Conservation (phyloP, 1,140 invertebrate species). For the Sitophilus oryzae region DNA sequence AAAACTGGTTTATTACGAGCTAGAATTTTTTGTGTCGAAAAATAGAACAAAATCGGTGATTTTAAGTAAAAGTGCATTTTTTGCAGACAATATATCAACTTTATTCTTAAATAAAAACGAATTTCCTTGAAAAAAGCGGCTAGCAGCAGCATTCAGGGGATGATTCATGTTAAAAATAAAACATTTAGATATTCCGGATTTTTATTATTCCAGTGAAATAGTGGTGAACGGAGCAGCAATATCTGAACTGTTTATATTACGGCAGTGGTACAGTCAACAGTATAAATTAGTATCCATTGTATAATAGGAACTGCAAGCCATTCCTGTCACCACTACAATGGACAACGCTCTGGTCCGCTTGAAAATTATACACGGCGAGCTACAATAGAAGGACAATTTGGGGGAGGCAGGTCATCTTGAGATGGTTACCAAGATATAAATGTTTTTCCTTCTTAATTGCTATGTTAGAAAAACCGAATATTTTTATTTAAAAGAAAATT, state of each 20-base stretch:
- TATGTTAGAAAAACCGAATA: too few species aligned
- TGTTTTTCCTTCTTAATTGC: too few species aligned
- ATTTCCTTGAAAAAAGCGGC: constrained; percentile 15
- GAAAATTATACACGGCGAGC: constrained; percentile 30
- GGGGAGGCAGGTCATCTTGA: constrained; percentile 22
- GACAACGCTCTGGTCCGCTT: constrained; percentile 20
- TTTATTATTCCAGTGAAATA: constrained; percentile 30
- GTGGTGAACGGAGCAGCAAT: constrained; percentile 25
- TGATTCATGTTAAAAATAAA: constrained; percentile 28
- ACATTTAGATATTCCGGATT: constrained; percentile 31
- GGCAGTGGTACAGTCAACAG: constrained; percentile 26
- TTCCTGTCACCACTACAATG: constrained; percentile 34
- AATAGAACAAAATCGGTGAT: too few species aligned
- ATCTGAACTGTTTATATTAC: constrained; percentile 31
- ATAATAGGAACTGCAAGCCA: constrained; percentile 30
- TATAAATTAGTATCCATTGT: constrained; percentile 40
- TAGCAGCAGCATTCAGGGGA: constrained; percentile 4
- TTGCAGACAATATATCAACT: background rate
- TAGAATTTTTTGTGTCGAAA: too few species aligned
- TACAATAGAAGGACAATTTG: constrained; percentile 34
- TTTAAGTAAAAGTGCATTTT: too few species aligned
- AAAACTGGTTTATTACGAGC: too few species aligned
- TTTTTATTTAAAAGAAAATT: too few species aligned
- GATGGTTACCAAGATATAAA: constrained; percentile 11
- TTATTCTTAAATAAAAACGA: constrained; percentile 11